These are phyloP conservation scores for Nyctereutes procyonoides DNA, from an alignment of 2,113 vertebrate species.

Conservation along the genomic window DNA sequence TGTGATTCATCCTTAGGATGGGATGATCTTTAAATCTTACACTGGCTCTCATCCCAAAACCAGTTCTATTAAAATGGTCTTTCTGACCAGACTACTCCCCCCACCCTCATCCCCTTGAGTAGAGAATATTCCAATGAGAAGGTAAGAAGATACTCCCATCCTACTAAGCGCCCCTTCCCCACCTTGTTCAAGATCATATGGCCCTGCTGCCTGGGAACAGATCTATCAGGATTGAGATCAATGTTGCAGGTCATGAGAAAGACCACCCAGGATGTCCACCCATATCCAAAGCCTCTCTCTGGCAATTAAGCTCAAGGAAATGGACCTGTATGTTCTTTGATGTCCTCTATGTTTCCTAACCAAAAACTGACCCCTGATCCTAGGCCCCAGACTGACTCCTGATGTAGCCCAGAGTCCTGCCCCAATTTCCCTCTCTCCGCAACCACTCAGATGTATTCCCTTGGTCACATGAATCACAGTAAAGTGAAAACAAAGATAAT, in stretches of 20 bases:
- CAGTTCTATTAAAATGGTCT: neutral
- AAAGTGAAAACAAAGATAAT: neutral
- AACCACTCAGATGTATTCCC: neutral
- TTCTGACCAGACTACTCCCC: neutral
- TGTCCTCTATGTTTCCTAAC: neutral
- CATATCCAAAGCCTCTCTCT: neutral
- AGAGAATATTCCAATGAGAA: neutral
- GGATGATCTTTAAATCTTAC: slow-evolving; percentile 53
- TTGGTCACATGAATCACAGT: neutral
- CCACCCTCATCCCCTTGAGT: neutral
- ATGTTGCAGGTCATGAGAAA: neutral
- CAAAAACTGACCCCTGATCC: neutral
- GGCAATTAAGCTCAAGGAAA: neutral
- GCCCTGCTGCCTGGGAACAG: neutral
- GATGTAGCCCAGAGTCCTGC: too few species aligned
- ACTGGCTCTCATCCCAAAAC: slow-evolving; percentile 3
- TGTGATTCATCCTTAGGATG: slow-evolving; percentile 52
- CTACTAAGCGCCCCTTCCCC: neutral
- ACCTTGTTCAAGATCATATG: neutral
- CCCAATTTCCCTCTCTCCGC: neutral
- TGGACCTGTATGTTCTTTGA: neutral
- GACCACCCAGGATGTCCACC: neutral
- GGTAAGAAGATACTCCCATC: neutral
- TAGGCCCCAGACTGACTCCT: neutral
- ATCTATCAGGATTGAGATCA: neutral